A percentile compares a stretch with the other conserved stretches of the same genome.
phyloP scores from a whole-genome alignment of 2,797 vertebrate genomes.

The Mus spretus region DNA sequence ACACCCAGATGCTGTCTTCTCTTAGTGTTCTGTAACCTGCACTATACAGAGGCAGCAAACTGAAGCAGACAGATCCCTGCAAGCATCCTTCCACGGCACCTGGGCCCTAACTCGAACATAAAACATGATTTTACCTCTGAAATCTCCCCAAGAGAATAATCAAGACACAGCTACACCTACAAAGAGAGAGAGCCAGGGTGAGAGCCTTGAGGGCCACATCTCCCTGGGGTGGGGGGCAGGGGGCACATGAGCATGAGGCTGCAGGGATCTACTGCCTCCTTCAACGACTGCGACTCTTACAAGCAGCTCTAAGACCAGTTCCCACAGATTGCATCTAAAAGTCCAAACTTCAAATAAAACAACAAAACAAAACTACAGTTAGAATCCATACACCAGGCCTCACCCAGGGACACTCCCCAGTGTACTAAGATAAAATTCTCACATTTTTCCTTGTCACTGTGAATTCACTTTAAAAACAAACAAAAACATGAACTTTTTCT shows the following conservation, averaged over 20 bases:
- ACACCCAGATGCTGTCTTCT: background rate
- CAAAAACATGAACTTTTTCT: background rate
- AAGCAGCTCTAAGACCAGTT: background rate
- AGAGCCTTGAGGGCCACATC: conserved; percentile 33
- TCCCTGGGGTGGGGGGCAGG: background rate
- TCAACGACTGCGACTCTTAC: background rate
- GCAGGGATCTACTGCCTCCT: background rate
- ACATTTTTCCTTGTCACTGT: background rate
- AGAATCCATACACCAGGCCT: background rate
- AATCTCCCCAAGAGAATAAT: conserved; percentile 54
- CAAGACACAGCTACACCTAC: conserved; percentile 2
- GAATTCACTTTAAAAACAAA: background rate
- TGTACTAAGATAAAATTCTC: background rate
- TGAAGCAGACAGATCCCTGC: background rate
- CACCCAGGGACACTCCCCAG: background rate
- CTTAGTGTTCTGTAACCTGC: background rate
- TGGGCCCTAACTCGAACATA: conserved; percentile 55
- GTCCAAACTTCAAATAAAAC: background rate
- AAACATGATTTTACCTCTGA: conserved; percentile 71
- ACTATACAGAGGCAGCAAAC: rapidly evolving
- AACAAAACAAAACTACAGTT: background rate
- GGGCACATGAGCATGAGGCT: background rate
- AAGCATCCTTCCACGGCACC: background rate
- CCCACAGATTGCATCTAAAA: background rate
- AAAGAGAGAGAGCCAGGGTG: conserved; percentile 69